Evolutionary conservation across 2,113 vertebrate genomes (phyloP).

Genomic region (Atherinomorus stipes): DNA sequence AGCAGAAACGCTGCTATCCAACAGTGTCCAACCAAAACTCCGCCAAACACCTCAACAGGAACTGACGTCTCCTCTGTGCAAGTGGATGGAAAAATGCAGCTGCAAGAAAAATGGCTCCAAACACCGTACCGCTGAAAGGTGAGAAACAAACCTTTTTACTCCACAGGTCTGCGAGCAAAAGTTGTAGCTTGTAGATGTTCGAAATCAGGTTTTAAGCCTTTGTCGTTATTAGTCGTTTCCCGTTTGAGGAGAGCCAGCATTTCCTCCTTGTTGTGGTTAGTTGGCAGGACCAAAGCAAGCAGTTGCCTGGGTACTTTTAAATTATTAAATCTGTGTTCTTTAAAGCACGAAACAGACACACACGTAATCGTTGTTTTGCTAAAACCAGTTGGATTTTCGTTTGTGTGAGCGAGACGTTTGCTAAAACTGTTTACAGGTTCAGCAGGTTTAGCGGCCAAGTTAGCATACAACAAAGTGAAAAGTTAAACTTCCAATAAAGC

Average conservation of each 20-base stretch:
- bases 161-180: slow-evolving; percentile 24
- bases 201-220: neutral
- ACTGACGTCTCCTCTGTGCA: slow-evolving; percentile 80
- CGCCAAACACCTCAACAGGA: slow-evolving; percentile 75
- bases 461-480: slow-evolving; percentile 57
- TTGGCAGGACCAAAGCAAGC: slow-evolving; percentile 47
- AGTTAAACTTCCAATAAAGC: slow-evolving; percentile 41
- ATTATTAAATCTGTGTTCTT: slow-evolving; percentile 52
- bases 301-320: slow-evolving; percentile 59
- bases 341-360: neutral
- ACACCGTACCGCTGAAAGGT: slow-evolving; percentile 79
- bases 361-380: neutral
- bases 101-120: slow-evolving; percentile 82
- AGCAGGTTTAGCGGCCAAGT: slow-evolving; percentile 59
- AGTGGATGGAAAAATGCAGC: slow-evolving; percentile 82
- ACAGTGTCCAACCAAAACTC: slow-evolving; percentile 36
- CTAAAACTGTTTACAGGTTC: neutral
- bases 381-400: neutral
- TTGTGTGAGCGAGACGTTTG: neutral
- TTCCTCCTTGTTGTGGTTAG: slow-evolving; percentile 59
- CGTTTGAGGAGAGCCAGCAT: neutral
- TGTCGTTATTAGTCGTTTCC: neutral
- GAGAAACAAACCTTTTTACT: slow-evolving; percentile 36
- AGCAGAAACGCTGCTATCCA: slow-evolving; percentile 5
- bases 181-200: neutral